A percentile compares a stretch with the other conserved stretches of the same genome.
Conservation (phyloP, 2,113 vertebrate species). For the Perognathus longimembris region DNA sequence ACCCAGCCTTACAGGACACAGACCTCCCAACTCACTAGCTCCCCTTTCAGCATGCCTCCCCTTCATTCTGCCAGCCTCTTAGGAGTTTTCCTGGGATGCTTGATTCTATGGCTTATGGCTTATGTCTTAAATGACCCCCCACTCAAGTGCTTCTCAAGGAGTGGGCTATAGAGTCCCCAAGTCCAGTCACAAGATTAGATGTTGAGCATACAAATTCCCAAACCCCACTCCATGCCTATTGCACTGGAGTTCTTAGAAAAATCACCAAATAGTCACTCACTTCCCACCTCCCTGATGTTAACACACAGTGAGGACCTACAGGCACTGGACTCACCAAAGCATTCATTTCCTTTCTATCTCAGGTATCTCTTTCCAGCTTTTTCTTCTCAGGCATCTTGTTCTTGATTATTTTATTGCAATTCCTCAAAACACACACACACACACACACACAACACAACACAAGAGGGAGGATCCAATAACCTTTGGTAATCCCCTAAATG, state of each 20-base stretch:
- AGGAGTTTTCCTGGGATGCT: not conserved
- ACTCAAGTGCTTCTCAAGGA: not conserved
- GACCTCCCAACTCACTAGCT: not conserved
- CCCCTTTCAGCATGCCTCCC: no score
- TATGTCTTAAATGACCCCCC: not conserved
- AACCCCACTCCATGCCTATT: not conserved
- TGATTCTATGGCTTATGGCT: not conserved
- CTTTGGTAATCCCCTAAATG: not conserved
- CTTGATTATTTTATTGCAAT: not conserved
- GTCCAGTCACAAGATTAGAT: not conserved
- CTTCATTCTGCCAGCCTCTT: not conserved
- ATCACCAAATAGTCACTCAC: not conserved
- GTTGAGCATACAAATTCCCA: not conserved
- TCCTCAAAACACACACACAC: not conserved
- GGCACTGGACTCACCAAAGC: not conserved
- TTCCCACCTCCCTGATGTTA: not conserved
- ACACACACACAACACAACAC: not conserved
- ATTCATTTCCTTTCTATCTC: not conserved
- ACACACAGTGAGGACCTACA: not conserved
- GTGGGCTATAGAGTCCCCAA: not conserved
- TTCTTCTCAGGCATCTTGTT: not conserved
- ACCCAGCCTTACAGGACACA: not conserved
- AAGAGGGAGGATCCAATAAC: not conserved
- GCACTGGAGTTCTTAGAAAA: not conserved
- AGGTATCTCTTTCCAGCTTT: not conserved